Base-by-base conservation (phyloP, 2,113 vertebrate species). In the Pholis gunnellus region DNA sequence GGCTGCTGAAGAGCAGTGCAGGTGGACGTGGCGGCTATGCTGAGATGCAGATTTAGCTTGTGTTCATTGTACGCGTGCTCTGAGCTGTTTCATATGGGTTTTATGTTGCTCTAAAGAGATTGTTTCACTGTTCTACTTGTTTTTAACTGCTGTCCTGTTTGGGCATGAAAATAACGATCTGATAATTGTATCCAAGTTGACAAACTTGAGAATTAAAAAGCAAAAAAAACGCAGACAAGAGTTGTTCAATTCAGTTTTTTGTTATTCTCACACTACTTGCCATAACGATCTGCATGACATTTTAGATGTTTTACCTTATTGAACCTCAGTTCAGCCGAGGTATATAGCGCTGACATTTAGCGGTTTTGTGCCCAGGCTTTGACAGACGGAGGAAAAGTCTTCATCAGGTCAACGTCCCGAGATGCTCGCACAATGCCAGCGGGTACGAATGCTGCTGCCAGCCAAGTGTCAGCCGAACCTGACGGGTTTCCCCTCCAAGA, bases 141-240 rank as follows among this genome's bases (percentile, higher is more conserved):
- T 81, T 91, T 83, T 72, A 83, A 75, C 83, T 75, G 65, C 64
- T 13, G 18, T 80, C n/a, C 66, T 69, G 44, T 75, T 74, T 81
- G 79, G 81, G 76, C 77, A 66, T 71, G 56, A 70, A 72, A 74
- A 4, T 75, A 63, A 76, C 75, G 66, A 78, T 84, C 63, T 78
- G 78, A 81, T 79, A 57, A 78, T 31, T 89, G 84, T 92, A 81
- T 86, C 85, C 78, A 87, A 88, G 68, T 83, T 78, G 78, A 89
- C 57, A n/a, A 20, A 91, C 76, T 89, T 91, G 76, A 86, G 87
- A 69, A 94, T 89, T 92, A 90, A 93, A 93, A 84, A 17, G 17
- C 64, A 63, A 40, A 78, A 73, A 68, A 59, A 87, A 68, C 3
- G 11, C 77, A 48, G 0, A 75, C 14, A 60, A 3, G 27, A 77